These are phyloP conservation scores for Cryptotermes secundus DNA, from an alignment of 1,140 invertebrate genomes.

Conservation along the genomic window DNA sequence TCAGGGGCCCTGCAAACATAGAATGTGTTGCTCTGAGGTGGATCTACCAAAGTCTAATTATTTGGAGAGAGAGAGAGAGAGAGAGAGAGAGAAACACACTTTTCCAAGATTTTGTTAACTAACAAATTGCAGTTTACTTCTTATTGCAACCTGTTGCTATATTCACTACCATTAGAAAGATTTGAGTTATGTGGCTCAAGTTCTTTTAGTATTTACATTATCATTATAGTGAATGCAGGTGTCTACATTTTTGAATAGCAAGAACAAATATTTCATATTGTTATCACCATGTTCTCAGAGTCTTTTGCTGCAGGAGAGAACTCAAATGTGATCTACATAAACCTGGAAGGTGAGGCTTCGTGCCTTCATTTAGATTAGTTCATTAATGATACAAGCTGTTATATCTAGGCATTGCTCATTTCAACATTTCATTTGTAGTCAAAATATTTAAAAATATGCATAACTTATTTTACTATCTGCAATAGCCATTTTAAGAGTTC, in stretches of 20 bases:
- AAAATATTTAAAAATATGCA: not conserved
- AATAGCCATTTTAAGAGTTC: not conserved
- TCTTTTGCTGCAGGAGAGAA: not conserved
- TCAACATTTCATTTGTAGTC: not conserved
- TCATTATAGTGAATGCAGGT: not conserved
- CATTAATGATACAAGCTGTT: not conserved
- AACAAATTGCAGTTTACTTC: not conserved
- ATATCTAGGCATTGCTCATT: not conserved
- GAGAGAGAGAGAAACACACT: too few relatives aligned
- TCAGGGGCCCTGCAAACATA: too few relatives aligned
- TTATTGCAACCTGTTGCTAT: not conserved
- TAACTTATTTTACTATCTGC: not conserved
- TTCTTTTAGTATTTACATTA: not conserved
- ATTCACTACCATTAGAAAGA: not conserved
- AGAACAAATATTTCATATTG: not conserved
- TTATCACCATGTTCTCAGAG: not conserved
- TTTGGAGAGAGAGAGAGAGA: too few relatives aligned
- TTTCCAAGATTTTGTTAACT: not conserved
- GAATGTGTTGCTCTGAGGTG: too few relatives aligned
- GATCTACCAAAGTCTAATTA: too few relatives aligned
- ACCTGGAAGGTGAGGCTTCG: not conserved
- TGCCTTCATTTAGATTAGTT: constrained; percentile 19
- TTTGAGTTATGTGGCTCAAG: not conserved
- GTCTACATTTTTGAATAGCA: not conserved
- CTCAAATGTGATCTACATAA: not conserved